A percentile compares a stretch with the other conserved stretches of the same genome.
Conservation (phyloP, 2,888 invertebrate genomes). For the Chrysodeixis includens region DNA sequence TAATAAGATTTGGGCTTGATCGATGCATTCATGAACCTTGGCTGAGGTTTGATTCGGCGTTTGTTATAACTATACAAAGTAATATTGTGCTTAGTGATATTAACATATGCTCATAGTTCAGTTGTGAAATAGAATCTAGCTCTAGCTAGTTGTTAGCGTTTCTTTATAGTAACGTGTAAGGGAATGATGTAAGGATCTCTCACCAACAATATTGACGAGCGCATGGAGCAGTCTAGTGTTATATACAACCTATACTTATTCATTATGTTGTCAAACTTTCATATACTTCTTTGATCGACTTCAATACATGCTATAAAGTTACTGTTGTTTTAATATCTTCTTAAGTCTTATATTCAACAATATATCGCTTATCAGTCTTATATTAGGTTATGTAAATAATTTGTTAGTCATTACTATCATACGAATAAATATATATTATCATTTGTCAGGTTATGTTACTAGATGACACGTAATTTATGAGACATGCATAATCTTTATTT, state of each 20-base stretch:
- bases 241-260: constrained; percentile 35
- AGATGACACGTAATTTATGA: constrained; percentile 66
- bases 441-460: constrained; percentile 61
- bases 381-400: constrained; percentile 77
- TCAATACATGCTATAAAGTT: constrained; percentile 51
- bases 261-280: constrained; percentile 33
- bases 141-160: constrained; percentile 83
- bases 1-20: constrained; percentile 75
- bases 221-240: constrained; percentile 43
- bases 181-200: constrained; percentile 67
- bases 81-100: constrained; percentile 86
- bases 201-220: constrained; percentile 51
- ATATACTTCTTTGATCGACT: constrained; percentile 32
- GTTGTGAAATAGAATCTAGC: constrained; percentile 86
- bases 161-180: constrained; percentile 65
- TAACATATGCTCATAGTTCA: constrained; percentile 86
- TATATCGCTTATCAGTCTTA: constrained; percentile 54
- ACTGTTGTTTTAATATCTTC: constrained; percentile 54
- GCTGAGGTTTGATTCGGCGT: constrained; percentile 67
- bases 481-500: constrained; percentile 84
- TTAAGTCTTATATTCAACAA: constrained; percentile 35
- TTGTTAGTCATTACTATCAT: constrained; percentile 73
- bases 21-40: constrained; percentile 69
- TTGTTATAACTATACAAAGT: constrained; percentile 68
- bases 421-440: constrained; percentile 66